Conservation (phyloP, 2,888 invertebrate species). For the Biston betularia region DNA sequence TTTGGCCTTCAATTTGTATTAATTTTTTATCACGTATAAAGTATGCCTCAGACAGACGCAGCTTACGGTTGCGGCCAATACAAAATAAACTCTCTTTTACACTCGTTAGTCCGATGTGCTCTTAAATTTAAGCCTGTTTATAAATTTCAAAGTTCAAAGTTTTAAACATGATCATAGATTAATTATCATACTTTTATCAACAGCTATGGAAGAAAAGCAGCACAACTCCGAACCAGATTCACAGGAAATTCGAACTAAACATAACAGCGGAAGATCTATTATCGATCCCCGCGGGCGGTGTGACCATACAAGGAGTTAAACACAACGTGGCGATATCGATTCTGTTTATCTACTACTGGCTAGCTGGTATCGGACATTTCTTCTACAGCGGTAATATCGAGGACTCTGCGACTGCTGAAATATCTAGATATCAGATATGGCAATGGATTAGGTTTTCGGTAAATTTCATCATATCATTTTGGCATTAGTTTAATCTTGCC, state of each 20-base stretch:
- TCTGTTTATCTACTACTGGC: conserved; percentile 89
- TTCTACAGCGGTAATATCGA: conserved; percentile 88
- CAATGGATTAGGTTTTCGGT: conserved; percentile 90
- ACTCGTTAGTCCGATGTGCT: too few species aligned
- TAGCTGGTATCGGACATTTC: conserved; percentile 89
- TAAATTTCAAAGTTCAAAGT: too few species aligned
- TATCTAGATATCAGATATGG: conserved; percentile 90
- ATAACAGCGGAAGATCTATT: conserved; percentile 83
- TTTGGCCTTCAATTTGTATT: neutral
- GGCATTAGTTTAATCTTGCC: neutral
- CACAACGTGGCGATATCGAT: conserved; percentile 89
- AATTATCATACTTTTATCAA: conserved; percentile 11
- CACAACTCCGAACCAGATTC: conserved; percentile 82
- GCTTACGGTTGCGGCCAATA: too few species aligned
- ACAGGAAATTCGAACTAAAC: conserved; percentile 63
- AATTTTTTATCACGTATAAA: neutral
- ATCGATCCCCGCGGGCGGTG: conserved; percentile 87
- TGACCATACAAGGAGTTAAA: conserved; percentile 87
- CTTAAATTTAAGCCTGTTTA: too few species aligned
- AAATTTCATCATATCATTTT: conserved; percentile 46
- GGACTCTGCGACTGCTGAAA: conserved; percentile 92
- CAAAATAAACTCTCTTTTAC: too few species aligned
- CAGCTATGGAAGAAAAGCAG: conserved; percentile 83
- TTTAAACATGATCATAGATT: neutral
- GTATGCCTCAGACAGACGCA: too few species aligned